Conservation (phyloP, 2,888 invertebrate genomes). For the Ceramica pisi region DNA sequence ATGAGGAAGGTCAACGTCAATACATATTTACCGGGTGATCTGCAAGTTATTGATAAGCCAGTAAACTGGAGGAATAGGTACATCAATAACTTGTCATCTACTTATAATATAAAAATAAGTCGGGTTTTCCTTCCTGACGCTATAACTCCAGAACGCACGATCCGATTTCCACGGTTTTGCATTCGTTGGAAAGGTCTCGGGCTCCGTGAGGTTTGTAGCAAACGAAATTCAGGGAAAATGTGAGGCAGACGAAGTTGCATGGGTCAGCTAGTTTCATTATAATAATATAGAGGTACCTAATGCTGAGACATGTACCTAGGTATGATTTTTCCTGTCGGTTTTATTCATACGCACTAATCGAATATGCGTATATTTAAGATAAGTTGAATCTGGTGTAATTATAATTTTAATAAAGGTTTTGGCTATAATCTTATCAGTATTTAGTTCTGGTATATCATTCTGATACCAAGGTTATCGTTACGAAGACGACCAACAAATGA, state of each 20-base stretch:
- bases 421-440: constrained; percentile 29
- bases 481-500: neutral
- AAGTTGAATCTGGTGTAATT: constrained; percentile 4
- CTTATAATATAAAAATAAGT: no score
- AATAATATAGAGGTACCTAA: neutral
- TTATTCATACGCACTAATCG: neutral
- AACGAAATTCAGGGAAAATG: no score
- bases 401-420: constrained; percentile 11
- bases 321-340: neutral
- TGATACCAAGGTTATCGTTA: constrained; percentile 24
- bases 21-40: constrained; percentile 29
- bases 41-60: constrained; percentile 8
- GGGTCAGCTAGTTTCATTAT: no score
- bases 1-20: constrained; percentile 47
- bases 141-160: no score
- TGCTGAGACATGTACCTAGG: no score
- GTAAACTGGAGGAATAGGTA: constrained; percentile 9
- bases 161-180: no score
- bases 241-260: no score
- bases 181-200: no score
- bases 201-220: no score
- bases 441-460: constrained; percentile 16
- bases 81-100: constrained; percentile 9
- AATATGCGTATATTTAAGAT: constrained; percentile 15
- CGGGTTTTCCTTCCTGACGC: no score